A percentile compares a stretch with the other conserved stretches of the same genome.
phyloP scores from a whole-genome alignment of 2,888 invertebrate genomes.

The Alcis repandata region DNA sequence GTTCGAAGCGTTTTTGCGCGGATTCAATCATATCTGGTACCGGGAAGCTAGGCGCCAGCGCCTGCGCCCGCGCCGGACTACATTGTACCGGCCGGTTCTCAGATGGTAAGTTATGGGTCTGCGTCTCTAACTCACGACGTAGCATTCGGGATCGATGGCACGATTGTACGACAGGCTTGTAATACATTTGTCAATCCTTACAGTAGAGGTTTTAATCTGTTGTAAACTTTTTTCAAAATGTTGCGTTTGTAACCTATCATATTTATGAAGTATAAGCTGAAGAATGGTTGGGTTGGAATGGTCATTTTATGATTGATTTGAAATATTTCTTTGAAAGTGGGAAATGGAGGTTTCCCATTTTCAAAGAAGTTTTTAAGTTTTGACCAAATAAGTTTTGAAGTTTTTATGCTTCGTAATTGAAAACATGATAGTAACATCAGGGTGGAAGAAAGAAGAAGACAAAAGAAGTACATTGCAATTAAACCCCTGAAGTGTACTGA shows the following conservation, averaged over 20 bases:
- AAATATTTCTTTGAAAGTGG: too few species aligned
- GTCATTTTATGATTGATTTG: too few species aligned
- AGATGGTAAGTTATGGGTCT: conserved; percentile 21
- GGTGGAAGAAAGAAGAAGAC: too few species aligned
- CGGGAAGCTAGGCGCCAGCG: conserved; percentile 44
- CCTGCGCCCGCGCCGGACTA: conserved; percentile 11
- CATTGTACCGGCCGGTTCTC: conserved; percentile 5
- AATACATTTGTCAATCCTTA: conserved; percentile 7
- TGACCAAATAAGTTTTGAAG: too few species aligned
- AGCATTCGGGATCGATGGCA: conserved; percentile 16
- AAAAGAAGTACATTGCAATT: too few species aligned
- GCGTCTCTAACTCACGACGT: neutral
- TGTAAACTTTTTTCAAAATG: neutral
- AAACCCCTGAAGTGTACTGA: too few species aligned
- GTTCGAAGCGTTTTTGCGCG: conserved; percentile 38
- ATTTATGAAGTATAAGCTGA: neutral
- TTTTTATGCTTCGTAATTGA: too few species aligned
- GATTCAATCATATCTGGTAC: conserved; percentile 36
- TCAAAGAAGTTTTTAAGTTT: too few species aligned
- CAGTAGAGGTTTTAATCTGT: neutral
- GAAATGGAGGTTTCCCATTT: too few species aligned
- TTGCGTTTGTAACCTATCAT: neutral
- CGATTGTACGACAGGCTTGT: neutral
- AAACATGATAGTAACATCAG: too few species aligned
- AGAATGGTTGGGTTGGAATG: neutral